Evolutionary conservation across 2,113 vertebrate genomes (phyloP), one percentile per base, ranked within the genome.

Genomic region (Astur gentilis): DNA sequence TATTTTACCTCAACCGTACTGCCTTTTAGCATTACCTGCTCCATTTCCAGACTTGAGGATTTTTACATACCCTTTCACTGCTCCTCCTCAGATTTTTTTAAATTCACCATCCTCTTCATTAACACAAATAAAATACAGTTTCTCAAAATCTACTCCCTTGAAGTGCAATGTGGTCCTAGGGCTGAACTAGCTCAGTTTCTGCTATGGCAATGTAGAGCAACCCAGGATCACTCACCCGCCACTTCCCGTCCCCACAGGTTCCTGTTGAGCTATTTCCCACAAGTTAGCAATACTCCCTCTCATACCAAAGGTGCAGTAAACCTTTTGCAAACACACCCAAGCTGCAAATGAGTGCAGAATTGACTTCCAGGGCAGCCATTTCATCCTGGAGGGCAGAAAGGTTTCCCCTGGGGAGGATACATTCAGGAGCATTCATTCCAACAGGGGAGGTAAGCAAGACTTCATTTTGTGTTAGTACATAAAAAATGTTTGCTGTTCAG

Each of bases 21-120:
- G 92, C 73, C 91, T 97, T 90, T 87, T 93, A 96, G 45, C 71
- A 67, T 96, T 97, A 97, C 94, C 97, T 97, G 96, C 71, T 84
- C 87, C 66, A 61, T 84, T 96, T 95, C 61, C 82, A 90, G 78
- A 60, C 78, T 67, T 34, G 57, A 78, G 44, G 44, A 87, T 84
- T 89, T 95, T 95, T 79, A 81, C 82, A 87, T 80, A 67, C 44
- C 38, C 70, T 96, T 95, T 52, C 34, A 52, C 36, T 21, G 77
- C 31, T 89, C 47, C 92, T 88, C 47, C 86, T 86, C 79, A 75
- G 65, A 47, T 40, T 62, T 96, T 87, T 86, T 81, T n/a, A 50
- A 90, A 82, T 75, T 83, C 73, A 45, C 21, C 54, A 79, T 32
- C n/a, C 54, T 82, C 73, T 72, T 89, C 55, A 49, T 57, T 84